A percentile compares a stretch with the other conserved stretches of the same genome.
Evolutionary conservation across 1,140 invertebrate species (phyloP).

Genomic region (Bombus confusus): DNA sequence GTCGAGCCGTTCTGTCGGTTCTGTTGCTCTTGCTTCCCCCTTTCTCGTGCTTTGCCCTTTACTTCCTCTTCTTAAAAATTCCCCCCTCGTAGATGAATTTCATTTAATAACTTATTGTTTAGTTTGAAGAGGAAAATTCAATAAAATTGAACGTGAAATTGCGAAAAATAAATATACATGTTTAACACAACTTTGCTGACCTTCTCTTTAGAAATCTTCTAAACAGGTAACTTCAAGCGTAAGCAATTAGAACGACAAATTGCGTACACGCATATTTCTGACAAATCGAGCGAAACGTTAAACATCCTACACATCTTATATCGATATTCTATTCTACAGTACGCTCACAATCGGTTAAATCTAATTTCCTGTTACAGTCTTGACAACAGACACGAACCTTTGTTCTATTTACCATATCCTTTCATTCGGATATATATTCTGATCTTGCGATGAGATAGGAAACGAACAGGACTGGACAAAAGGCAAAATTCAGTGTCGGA

Average conservation of each 20-base stretch:
- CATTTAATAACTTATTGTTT: background rate
- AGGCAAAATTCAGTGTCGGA: background rate
- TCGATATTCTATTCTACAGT: too few relatives aligned
- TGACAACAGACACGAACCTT: background rate
- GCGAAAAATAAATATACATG: background rate
- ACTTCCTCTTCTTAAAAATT: too few relatives aligned
- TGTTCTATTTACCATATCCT: background rate
- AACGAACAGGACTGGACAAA: background rate
- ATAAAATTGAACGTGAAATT: too few relatives aligned
- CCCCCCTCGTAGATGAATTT: background rate
- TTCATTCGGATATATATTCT: background rate
- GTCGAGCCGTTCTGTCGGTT: too few relatives aligned
- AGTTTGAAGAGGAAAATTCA: background rate
- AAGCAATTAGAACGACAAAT: background rate
- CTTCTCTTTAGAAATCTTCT: background rate
- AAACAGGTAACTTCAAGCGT: background rate
- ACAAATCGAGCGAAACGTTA: background rate
- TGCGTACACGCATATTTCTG: background rate
- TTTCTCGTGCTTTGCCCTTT: too few relatives aligned
- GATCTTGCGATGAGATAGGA: background rate
- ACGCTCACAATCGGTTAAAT: too few relatives aligned
- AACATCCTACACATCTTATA: too few relatives aligned
- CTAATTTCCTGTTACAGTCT: background rate
- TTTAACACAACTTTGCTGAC: background rate
- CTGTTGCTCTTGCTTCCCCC: too few relatives aligned